Conservation (phyloP, 1,140 invertebrate genomes). For the Pseudomyrmex dendroicus region DNA sequence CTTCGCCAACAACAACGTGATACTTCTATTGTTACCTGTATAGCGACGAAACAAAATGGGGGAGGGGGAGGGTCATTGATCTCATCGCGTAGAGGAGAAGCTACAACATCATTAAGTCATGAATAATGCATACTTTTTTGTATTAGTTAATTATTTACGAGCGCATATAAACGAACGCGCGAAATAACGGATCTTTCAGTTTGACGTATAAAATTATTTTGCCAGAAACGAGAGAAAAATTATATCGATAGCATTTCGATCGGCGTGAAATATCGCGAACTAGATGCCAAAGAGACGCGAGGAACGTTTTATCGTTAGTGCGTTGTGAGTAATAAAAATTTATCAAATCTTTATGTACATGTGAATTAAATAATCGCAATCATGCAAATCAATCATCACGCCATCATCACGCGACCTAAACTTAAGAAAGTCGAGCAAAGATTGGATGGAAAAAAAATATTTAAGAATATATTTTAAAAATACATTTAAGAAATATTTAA, state of each 20-base stretch:
- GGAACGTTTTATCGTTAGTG: neutral
- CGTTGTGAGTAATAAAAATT: neutral
- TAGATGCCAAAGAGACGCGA: neutral
- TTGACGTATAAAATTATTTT: conserved; percentile 10
- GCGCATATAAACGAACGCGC: neutral
- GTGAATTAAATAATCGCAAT: neutral
- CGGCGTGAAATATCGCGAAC: neutral
- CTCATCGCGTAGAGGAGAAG: conserved; percentile 28
- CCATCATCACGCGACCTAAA: neutral
- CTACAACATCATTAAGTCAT: neutral
- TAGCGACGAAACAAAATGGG: neutral
- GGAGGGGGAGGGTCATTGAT: conserved; percentile 11
- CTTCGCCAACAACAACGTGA: no score
- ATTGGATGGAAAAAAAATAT: neutral
- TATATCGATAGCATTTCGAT: neutral
- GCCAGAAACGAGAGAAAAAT: neutral
- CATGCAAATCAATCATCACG: neutral
- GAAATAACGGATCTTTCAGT: conserved; percentile 30
- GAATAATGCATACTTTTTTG: conserved; percentile 22
- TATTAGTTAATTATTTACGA: conserved; percentile 37
- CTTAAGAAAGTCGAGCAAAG: neutral
- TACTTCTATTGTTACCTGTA: no score
- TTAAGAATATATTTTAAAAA: neutral
- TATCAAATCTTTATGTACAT: neutral
- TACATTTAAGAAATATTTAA: neutral